Evolutionary conservation across 1,140 invertebrate genomes (phyloP), one percentile per base, ranked within the genome.

Genomic region (Anastrepha ludens): DNA sequence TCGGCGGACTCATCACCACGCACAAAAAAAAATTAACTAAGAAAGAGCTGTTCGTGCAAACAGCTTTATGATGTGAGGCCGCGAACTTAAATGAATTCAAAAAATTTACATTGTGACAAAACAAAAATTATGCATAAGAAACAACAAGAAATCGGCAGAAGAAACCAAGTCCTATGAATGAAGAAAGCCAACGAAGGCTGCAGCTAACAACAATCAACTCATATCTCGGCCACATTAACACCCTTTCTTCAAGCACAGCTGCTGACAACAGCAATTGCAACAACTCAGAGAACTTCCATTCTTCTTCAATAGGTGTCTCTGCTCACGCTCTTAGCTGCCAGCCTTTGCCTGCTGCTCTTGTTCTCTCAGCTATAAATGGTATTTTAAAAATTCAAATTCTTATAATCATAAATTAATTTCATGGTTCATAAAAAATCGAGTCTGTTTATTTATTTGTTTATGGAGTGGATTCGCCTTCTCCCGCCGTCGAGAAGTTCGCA

Each of bases 321-420:
- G 9, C 65, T 70, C 65, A 5, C 17, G 41, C 29, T 39, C 58
- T 29, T 29, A 29, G 29, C 29, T 29, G 29, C 29, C 29, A 29
- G 29, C 29, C 29, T 29, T 29, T 29, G 29, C 29, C 29, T 29
- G 29, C 29, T 29, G 29, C 20, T 86, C 3, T 62, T 86, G 41
- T 60, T 59, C 2, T 20, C 17, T 17, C 39, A 17, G 15, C 17
- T 59, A 58, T 60, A 62, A 86, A 86, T 86, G 64, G 64, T 15
- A 87, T 62, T 91, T 92, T 92, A 92, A 92, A 92, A 92, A 92
- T 92, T 91, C 91, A 92, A 92, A 91, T 92, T 92, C 89, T 92
- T 91, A 91, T 91, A 91, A 91, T 91, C 91, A 91, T 92, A 92
- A 92, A 92, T 92, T 92, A 92, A 92, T 92, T 92, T 92, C 91